Conservation (phyloP, 2,113 vertebrate species). For the Phoxinus phoxinus region DNA sequence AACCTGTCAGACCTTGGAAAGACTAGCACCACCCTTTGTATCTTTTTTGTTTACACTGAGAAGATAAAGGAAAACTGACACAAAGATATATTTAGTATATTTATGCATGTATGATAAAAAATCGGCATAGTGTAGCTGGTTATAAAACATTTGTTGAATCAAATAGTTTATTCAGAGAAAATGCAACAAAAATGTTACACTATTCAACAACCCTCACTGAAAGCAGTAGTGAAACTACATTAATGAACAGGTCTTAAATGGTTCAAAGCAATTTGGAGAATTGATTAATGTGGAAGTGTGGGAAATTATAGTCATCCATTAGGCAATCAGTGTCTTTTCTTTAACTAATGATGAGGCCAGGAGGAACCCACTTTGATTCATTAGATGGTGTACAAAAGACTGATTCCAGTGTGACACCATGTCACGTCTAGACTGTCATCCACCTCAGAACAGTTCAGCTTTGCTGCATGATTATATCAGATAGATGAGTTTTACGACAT, state of each 20-base stretch:
- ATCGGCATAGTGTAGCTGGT: background rate
- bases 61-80: background rate
- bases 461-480: background rate
- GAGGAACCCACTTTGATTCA: constrained; percentile 14
- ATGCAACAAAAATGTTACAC: background rate
- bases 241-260: constrained; percentile 8
- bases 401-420: constrained; percentile 12
- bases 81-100: constrained; percentile 8
- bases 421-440: background rate
- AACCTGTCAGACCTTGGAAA: constrained; percentile 34
- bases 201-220: background rate
- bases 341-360: constrained; percentile 36
- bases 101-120: background rate
- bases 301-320: constrained; percentile 14
- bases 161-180: background rate
- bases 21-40: constrained; percentile 14
- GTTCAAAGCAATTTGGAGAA: constrained; percentile 9
- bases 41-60: constrained; percentile 26
- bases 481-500: background rate
- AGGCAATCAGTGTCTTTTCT: constrained; percentile 29
- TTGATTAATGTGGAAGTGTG: constrained; percentile 20
- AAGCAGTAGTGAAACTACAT: background rate
- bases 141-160: background rate
- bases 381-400: constrained; percentile 28
- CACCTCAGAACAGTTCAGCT: background rate